Base-by-base conservation (phyloP, 2,888 invertebrate species). In the Taenaris catops region DNA sequence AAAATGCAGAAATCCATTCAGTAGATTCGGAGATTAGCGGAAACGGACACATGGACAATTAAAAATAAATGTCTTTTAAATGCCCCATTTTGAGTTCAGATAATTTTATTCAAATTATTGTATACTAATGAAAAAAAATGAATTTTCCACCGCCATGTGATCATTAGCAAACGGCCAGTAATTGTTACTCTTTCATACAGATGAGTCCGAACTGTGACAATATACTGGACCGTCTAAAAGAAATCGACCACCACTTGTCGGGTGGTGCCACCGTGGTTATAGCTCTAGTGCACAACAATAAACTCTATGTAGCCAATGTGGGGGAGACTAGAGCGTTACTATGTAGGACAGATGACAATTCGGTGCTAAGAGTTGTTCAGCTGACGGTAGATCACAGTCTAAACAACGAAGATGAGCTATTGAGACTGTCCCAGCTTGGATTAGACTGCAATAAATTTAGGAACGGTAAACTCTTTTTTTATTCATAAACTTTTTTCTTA, bases 291-390 rank as follows among this genome's bases (percentile, higher is more conserved):
- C 91, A 92, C 47, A 90, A 91, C 37, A 90, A 92, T 43, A 93
- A 92, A 26, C 51, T 97, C 6, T 97, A 92, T 61, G 94, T 97
- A 0, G 95, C 96, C 0, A 97, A 97, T 73, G 94, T 96, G 3
- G 59, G 50, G 1, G 92, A 93, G 55, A 90, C 93, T 12, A 78
- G 96, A 47, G 96, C 95, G 0, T 65, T 96, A 8, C 76, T 97
- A 1, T 95, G 96, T 51, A 90, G 92, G 62, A 93, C 92, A 0
- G 96, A 95, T 58, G 86, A 88, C 14, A 93, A 94, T 62, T 91
- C 92, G 1, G 94, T 94, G 8, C 71, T 95, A 25, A 25, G 59
- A 1, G 95, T 96, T 0, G 89, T 92, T 1, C 96, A 96, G 65
- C 73, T 97, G 29, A 94, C 93, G 1, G 91, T 93, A 0, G 96